Evolutionary conservation across 2,888 invertebrate species (phyloP), one percentile per base, ranked within the genome.

Genomic region (Drosophila yooni): DNA sequence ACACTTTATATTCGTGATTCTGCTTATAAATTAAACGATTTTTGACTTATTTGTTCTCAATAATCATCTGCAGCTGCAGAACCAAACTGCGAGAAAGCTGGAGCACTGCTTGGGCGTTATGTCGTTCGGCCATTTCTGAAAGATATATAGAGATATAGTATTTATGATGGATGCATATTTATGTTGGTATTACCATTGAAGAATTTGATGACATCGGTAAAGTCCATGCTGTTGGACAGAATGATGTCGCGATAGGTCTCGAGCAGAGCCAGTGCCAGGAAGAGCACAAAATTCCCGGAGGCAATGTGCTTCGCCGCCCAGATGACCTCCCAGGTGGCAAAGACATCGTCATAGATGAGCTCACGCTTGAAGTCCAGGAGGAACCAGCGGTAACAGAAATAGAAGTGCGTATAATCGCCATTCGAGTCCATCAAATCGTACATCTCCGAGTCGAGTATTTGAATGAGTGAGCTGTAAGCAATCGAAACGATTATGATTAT

Each of bases 301-400:
- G 98, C 95, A 56, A 97, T 96, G 91, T 96, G 95, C 63, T 97
- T 93, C 1, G 98, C 98, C n/a, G 97, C 97, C 99, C 99, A 99
- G 81, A 99, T 98, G 52, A 97, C 95, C 94, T 99, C 99, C 99
- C 99, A 99, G 1, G 98, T 97, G 11, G 96, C 94, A 92, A 98
- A 98, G n/a, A 99, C 97, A 92, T 99, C 98, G 75, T 97, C 96
- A 91, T 99, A 99, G 25, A 97, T 94, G 79, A 99, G 94, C 93
- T 99, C 99, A 92, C 99, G 94, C 93, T 99, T 99, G 92, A 99
- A 99, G 93, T 99, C 99, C 61, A 99, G 94, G 76, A 99, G 94
- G 94, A 99, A 99, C 99, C 99, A 99, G 51, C 99, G 96, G 93
- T 99, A 99, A 93, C 98, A 98, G 94, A 99, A 99, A 94, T 98